Conservation (phyloP, 2,888 invertebrate genomes). For the Volucella inanis region DNA sequence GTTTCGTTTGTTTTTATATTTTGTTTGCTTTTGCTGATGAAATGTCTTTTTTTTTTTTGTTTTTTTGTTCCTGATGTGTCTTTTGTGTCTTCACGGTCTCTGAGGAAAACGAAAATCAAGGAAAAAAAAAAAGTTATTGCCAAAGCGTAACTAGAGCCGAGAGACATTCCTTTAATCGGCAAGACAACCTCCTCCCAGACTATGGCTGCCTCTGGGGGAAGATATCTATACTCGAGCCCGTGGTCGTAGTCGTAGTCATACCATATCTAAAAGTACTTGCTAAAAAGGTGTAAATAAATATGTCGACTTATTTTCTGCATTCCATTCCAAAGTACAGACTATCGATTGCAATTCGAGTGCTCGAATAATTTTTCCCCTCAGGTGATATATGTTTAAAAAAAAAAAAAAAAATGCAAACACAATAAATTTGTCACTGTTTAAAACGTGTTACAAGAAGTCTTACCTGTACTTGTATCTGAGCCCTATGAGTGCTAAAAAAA, state of each 20-base stretch:
- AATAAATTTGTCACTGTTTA: constrained; percentile 25
- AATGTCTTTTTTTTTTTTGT: constrained; percentile 3
- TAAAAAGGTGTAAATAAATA: constrained; percentile 50
- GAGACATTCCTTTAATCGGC: constrained; percentile 45
- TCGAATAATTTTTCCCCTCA: constrained; percentile 30
- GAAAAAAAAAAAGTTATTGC: constrained; percentile 17
- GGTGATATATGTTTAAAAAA: constrained; percentile 58
- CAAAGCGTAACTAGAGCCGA: constrained; percentile 39
- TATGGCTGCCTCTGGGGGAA: background rate
- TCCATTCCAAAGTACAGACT: constrained; percentile 29
- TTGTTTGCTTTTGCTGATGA: constrained; percentile 36
- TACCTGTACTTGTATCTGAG: constrained; percentile 4
- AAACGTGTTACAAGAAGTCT: constrained; percentile 1
- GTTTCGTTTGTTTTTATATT: constrained; percentile 11
- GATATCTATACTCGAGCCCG: background rate
- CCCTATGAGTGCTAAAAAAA: background rate
- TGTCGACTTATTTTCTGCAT: constrained; percentile 51
- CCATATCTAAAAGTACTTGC: background rate
- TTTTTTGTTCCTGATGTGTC: background rate
- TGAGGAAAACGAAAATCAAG: background rate
- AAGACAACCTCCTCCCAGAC: constrained; percentile 43
- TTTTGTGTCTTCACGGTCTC: constrained; percentile 1
- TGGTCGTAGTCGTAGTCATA: background rate
- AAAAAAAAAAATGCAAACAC: constrained; percentile 11
- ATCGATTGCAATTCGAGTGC: constrained; percentile 56